A percentile compares a stretch with the other conserved stretches of the same genome.
These are phyloP conservation scores for Leptoteleia sp. DNA, from an alignment of 1,140 invertebrate genomes.

Conservation along the genomic window DNA sequence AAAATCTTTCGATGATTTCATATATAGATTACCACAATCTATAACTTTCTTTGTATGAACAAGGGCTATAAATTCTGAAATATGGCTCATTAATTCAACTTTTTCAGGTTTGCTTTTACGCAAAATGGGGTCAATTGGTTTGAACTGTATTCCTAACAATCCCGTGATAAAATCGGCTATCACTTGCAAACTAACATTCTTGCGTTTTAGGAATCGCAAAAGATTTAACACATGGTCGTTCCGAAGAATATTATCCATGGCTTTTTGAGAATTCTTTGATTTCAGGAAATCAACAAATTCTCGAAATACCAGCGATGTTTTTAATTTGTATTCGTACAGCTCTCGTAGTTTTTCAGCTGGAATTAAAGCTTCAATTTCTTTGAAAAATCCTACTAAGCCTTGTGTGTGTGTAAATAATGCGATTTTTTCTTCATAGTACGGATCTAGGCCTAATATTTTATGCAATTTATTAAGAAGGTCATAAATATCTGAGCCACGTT, in stretches of 20 bases:
- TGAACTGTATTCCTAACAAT: slow-evolving; percentile 65
- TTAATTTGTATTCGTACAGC: slow-evolving; percentile 71
- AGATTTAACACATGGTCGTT: slow-evolving; percentile 65
- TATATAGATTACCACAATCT: slow-evolving; percentile 19
- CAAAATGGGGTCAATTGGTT: slow-evolving; percentile 4
- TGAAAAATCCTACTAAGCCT: slow-evolving; percentile 64
- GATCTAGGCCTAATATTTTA: slow-evolving; percentile 17
- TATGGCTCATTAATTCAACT: slow-evolving; percentile 21
- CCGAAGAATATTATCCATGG: slow-evolving; percentile 55
- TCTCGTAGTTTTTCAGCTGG: slow-evolving; percentile 63
- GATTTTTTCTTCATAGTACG: neutral
- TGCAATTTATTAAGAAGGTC: slow-evolving; percentile 48
- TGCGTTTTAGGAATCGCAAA: slow-evolving; percentile 41
- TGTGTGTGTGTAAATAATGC: neutral
- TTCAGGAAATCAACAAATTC: slow-evolving; percentile 63
- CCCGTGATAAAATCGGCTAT: slow-evolving; percentile 58
- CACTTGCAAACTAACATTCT: slow-evolving; percentile 63
- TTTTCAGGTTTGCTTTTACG: neutral
- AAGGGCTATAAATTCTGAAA: slow-evolving; percentile 22
- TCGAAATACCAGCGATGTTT: slow-evolving; percentile 63
- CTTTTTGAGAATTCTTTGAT: slow-evolving; percentile 59
- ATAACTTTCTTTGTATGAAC: slow-evolving; percentile 23
- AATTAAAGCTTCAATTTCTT: slow-evolving; percentile 65
- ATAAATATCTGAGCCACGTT: slow-evolving; percentile 53
- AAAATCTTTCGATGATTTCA: slow-evolving; percentile 22